Conservation (phyloP, 1,140 invertebrate species). For the Papilio glaucus region DNA sequence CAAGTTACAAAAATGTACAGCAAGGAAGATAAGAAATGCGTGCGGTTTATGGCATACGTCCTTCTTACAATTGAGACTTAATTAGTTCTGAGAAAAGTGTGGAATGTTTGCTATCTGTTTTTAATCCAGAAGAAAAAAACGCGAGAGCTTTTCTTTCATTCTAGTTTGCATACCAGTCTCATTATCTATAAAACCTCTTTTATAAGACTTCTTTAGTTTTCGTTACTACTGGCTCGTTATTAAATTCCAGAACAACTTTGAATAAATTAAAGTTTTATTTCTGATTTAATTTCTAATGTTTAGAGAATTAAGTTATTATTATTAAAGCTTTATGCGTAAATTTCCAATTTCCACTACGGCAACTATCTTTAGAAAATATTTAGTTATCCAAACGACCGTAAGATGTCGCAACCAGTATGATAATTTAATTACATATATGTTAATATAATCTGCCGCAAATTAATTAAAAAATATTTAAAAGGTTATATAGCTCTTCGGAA, state of each 20-base stretch:
- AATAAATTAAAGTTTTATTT: neutral
- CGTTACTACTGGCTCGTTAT: neutral
- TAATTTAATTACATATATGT: conserved; percentile 42
- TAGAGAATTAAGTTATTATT: neutral
- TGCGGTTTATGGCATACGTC: no score
- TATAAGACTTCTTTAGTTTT: neutral
- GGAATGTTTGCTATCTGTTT: no score
- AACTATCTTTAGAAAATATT: conserved; percentile 9
- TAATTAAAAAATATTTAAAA: conserved; percentile 41
- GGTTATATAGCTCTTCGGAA: conserved; percentile 8
- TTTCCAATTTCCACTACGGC: neutral
- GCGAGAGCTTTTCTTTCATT: neutral
- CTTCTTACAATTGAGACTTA: no score
- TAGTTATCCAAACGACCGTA: conserved; percentile 8
- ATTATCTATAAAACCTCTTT: neutral
- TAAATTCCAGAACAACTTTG: neutral
- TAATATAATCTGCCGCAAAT: conserved; percentile 40
- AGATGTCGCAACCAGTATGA: conserved; percentile 36
- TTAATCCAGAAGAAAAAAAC: neutral
- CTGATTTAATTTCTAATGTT: neutral
- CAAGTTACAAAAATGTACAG: no score
- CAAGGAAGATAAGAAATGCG: no score
- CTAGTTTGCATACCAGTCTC: neutral
- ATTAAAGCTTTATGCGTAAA: neutral
- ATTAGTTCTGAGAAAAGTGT: no score